Percentiles rank a stretch among this genome's conserved stretches.
phyloP scores from a whole-genome alignment of 2,797 vertebrate species.

The Ciconia nigra region DNA sequence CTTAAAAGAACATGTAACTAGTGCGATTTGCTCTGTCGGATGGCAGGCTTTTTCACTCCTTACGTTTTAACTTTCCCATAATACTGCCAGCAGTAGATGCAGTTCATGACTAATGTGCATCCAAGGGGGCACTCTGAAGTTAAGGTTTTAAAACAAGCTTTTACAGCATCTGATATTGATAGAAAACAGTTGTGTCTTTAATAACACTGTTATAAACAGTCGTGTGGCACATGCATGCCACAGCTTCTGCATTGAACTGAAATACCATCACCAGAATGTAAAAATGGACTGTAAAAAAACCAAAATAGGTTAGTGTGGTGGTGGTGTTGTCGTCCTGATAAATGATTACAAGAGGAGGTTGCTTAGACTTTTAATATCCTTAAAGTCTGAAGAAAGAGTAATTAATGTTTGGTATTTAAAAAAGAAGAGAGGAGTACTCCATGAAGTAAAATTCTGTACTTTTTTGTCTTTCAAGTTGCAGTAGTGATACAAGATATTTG shows the following conservation, averaged over 20 bases:
- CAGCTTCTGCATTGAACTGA: neutral
- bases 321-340: neutral
- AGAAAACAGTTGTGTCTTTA: neutral
- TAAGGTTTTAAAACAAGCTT: neutral
- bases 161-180: neutral
- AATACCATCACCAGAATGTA: neutral
- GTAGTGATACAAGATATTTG: neutral
- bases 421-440: neutral
- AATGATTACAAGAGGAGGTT: neutral
- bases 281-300: neutral
- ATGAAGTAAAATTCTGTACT: neutral
- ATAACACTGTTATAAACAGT: accelerated
- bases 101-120: accelerated
- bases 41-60: accelerated
- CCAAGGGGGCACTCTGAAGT: neutral
- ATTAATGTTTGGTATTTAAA: neutral
- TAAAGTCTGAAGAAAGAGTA: neutral
- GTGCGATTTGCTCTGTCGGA: neutral
- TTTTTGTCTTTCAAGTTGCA: neutral
- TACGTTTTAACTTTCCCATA: accelerated
- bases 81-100: neutral
- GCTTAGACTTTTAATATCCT: neutral
- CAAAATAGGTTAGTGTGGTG: accelerated
- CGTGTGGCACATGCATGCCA: accelerated
- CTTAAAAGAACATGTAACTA: accelerated